These are phyloP conservation scores for Epinotia bilunana DNA, from an alignment of 2,888 invertebrate species.

Conservation along the genomic window DNA sequence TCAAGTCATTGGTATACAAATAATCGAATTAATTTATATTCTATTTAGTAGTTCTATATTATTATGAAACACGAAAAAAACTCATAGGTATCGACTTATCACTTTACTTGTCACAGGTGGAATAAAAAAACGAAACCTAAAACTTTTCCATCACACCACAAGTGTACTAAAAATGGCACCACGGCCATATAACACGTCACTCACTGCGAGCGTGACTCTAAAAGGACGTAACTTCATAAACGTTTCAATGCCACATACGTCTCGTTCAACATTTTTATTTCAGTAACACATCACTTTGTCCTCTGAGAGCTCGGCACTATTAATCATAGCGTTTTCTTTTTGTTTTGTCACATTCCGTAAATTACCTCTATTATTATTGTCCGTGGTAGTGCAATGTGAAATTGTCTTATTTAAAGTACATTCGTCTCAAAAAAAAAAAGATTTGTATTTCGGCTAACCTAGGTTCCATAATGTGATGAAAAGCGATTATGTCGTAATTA, in stretches of 20 bases:
- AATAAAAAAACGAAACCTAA: background rate
- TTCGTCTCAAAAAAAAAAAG: background rate
- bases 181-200: conserved; percentile 12
- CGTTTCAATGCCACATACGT: background rate
- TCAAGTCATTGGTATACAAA: too few species aligned
- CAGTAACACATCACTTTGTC: conserved; percentile 22
- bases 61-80: too few species aligned
- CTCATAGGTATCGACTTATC: too few species aligned
- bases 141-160: conserved; percentile 8
- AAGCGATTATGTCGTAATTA: too few species aligned
- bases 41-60: too few species aligned
- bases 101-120: too few species aligned
- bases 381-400: conserved; percentile 4
- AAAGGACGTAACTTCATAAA: conserved; percentile 1
- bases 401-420: conserved; percentile 17
- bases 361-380: conserved; percentile 41
- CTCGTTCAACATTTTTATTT: background rate
- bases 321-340: conserved; percentile 40
- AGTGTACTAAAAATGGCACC: conserved; percentile 16
- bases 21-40: too few species aligned
- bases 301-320: conserved; percentile 29
- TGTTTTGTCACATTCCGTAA: conserved; percentile 38
- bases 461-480: background rate
- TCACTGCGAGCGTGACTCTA: background rate
- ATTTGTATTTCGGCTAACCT: too few species aligned